A percentile compares a stretch with the other conserved stretches of the same genome.
phyloP scores from a whole-genome alignment of 2,113 vertebrate genomes.

The Saccopteryx bilineata region DNA sequence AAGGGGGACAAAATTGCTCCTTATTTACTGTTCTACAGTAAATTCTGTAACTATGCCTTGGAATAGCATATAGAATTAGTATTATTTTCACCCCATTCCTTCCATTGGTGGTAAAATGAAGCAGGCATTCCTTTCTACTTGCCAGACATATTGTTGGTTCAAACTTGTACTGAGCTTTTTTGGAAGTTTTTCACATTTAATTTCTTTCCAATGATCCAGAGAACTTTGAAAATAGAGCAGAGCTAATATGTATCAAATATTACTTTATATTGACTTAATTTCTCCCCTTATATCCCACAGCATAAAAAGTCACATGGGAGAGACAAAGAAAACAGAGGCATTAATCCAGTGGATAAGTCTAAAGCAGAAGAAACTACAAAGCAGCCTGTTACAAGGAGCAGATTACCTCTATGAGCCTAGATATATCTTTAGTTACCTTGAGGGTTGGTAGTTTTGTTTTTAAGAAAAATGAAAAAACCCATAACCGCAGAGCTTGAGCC shows the following conservation, averaged over 20 bases:
- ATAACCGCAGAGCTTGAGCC: constrained; percentile 38
- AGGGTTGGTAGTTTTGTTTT: constrained; percentile 17
- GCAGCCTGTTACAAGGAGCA: constrained; percentile 84
- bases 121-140: constrained; percentile 17
- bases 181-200: constrained; percentile 38
- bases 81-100: not conserved
- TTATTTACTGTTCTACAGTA: not conserved
- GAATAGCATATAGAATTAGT: constrained; percentile 45
- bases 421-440: constrained; percentile 78
- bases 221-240: constrained; percentile 43
- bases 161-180: constrained; percentile 1
- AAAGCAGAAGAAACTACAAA: constrained; percentile 88
- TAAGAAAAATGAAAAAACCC: constrained; percentile 58
- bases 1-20: not conserved
- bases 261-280: constrained; percentile 79
- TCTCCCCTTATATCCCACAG: constrained; percentile 81
- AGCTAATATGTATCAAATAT: constrained; percentile 48
- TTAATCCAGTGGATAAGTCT: constrained; percentile 78
- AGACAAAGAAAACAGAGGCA: constrained; percentile 90
- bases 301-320: constrained; percentile 89
- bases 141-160: constrained; percentile 2
- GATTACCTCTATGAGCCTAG: constrained; percentile 91
- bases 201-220: constrained; percentile 46
- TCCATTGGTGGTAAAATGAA: constrained; percentile 45
- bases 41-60: constrained; percentile 63